Percentiles rank a stretch among this genome's conserved stretches.
phyloP scores from a whole-genome alignment of 92 coral and sea anemone genomes.

The Palythoa grandis region DNA sequence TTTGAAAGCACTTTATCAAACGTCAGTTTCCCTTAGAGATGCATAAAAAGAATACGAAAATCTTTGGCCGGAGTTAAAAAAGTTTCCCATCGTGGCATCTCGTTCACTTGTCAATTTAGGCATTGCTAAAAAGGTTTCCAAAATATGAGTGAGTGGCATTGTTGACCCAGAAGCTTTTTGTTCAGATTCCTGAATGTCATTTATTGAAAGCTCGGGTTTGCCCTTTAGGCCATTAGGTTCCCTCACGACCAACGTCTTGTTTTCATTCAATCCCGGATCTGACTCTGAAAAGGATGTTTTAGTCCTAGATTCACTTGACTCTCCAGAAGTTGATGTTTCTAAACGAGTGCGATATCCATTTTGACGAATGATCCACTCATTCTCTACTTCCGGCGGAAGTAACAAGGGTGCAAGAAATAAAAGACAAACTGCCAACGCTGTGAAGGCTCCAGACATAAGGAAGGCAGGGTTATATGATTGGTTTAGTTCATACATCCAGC shows the following conservation, averaged over 20 bases:
- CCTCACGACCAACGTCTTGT: neutral
- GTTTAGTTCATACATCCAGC: conserved; percentile 74
- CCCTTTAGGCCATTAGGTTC: neutral
- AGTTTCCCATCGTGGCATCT: neutral
- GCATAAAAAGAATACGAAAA: neutral
- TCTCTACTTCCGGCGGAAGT: conserved; percentile 58
- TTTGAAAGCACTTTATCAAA: neutral
- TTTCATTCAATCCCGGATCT: neutral
- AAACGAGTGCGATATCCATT: neutral
- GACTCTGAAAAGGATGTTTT: neutral
- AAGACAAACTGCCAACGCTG: conserved; percentile 74
- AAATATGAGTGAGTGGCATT: neutral
- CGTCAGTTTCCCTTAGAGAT: neutral
- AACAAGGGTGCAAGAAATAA: conserved; percentile 68
- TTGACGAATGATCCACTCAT: neutral
- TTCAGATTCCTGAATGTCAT: neutral
- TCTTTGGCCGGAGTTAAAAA: neutral
- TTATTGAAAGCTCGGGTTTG: neutral
- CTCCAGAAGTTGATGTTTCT: neutral
- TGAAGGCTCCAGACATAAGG: conserved; percentile 86
- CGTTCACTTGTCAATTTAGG: neutral
- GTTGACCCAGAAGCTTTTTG: neutral
- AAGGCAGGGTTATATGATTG: conserved; percentile 76
- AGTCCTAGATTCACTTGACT: neutral
- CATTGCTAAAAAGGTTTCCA: neutral